Percentiles rank a stretch among this genome's conserved stretches.
Evolutionary conservation across 2,797 vertebrate species (phyloP).

Genomic region (Brachyalestes nurse): DNA sequence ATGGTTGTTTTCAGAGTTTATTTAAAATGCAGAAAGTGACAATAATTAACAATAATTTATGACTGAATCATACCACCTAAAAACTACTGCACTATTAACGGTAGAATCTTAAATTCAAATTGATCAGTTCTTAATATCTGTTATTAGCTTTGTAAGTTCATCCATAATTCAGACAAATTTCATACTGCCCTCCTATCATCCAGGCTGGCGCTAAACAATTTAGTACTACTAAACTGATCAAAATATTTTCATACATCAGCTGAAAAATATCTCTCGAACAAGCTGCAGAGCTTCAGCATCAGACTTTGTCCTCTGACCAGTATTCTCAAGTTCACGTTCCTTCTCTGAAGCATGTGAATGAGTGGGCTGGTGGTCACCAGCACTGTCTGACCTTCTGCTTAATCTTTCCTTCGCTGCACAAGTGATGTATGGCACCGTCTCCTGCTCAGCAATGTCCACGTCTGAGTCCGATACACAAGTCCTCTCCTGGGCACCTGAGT

Average conservation of each 20-base stretch:
- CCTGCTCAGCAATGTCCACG: constrained; percentile 62
- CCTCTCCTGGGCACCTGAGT: constrained; percentile 42
- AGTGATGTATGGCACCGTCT: constrained; percentile 60
- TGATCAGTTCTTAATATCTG: too few species aligned
- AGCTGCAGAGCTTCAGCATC: constrained; percentile 68
- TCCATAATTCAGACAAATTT: too few species aligned
- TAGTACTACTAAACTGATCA: too few species aligned
- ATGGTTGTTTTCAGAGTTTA: not conserved
- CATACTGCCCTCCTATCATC: too few species aligned
- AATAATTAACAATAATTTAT: not conserved
- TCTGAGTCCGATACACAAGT: constrained; percentile 66
- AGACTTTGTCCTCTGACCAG: not conserved
- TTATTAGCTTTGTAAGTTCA: too few species aligned
- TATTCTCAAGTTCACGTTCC: constrained; percentile 20
- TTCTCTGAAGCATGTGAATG: not conserved
- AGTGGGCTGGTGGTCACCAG: not conserved
- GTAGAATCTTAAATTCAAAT: too few species aligned
- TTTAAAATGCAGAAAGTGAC: not conserved
- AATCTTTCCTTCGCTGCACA: constrained; percentile 12
- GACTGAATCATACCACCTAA: not conserved
- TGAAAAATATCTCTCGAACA: constrained; percentile 77
- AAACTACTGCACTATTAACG: too few species aligned
- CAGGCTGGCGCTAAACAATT: too few species aligned
- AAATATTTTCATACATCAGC: constrained; percentile 39
- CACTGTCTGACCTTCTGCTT: constrained; percentile 6